Evolutionary conservation across 2,113 vertebrate genomes (phyloP).

Genomic region (Gasterosteus aculeatus): DNA sequence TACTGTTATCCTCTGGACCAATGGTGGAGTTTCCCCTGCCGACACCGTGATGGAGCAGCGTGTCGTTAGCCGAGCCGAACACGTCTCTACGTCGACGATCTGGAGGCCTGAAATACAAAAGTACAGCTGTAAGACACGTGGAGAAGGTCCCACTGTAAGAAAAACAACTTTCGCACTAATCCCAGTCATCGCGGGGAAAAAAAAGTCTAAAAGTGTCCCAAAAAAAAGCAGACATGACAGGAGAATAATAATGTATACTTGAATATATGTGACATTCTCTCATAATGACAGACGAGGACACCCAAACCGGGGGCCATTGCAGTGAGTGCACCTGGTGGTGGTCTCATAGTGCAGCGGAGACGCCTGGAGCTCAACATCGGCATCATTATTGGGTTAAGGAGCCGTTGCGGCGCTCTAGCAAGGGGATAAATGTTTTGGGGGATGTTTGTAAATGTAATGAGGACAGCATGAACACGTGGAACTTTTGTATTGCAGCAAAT

Average conservation of each 20-base stretch:
- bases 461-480: neutral
- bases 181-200: constrained; percentile 4
- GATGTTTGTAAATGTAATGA: constrained; percentile 1
- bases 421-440: constrained; percentile 1
- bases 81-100: constrained; percentile 90
- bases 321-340: neutral
- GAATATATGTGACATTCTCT: neutral
- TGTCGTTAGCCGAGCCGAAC: constrained; percentile 85
- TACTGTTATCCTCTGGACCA: constrained; percentile 79
- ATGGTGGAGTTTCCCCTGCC: constrained; percentile 75
- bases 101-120: constrained; percentile 77
- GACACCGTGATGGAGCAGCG: constrained; percentile 69
- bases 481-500: neutral
- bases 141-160: constrained; percentile 27
- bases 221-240: neutral
- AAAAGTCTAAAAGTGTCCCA: neutral
- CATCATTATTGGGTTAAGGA: constrained; percentile 12
- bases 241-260: neutral
- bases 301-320: neutral
- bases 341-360: constrained; percentile 18
- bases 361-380: constrained; percentile 34
- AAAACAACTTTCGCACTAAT: neutral
- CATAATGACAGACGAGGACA: too few relatives aligned
- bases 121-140: too few relatives aligned
- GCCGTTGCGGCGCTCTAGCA: neutral